Evolutionary conservation across 30 jellyfish, hydroid and myxozoan species (phyloP).

Genomic region (Nemopilema nomurai): DNA sequence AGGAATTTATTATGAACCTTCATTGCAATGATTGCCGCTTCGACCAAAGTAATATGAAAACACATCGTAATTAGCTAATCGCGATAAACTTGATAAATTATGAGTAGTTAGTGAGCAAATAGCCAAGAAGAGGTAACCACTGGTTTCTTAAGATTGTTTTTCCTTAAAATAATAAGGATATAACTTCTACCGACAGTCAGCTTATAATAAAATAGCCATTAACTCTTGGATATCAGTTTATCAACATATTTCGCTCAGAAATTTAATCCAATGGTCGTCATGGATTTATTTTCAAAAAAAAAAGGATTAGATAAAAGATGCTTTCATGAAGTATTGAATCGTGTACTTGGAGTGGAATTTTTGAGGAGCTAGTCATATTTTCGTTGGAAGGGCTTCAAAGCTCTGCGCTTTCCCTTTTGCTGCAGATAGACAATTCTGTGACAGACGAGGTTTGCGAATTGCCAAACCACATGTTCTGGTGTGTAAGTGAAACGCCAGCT

Average conservation of each 20-base stretch:
- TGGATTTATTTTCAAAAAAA: not conserved
- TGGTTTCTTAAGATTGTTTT: not conserved
- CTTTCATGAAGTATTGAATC: not conserved
- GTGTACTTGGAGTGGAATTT: not conserved
- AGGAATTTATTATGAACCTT: not conserved
- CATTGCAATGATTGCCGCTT: not conserved
- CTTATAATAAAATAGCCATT: not conserved
- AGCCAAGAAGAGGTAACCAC: not conserved
- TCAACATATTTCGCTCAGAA: not conserved
- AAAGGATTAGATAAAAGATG: not conserved
- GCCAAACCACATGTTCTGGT: not conserved
- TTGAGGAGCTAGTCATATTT: not conserved
- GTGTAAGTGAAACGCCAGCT: not conserved
- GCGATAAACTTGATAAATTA: not conserved
- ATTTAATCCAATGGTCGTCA: not conserved
- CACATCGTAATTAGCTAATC: not conserved
- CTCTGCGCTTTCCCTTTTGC: no score
- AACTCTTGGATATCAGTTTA: not conserved
- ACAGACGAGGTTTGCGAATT: not conserved
- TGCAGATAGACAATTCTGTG: not conserved
- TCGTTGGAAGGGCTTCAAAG: not conserved
- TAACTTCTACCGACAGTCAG: not conserved
- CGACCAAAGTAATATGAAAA: not conserved
- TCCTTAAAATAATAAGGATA: not conserved
- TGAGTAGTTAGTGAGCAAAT: not conserved